Conservation (phyloP, 2,113 vertebrate species). For the Serilophus lunatus region DNA sequence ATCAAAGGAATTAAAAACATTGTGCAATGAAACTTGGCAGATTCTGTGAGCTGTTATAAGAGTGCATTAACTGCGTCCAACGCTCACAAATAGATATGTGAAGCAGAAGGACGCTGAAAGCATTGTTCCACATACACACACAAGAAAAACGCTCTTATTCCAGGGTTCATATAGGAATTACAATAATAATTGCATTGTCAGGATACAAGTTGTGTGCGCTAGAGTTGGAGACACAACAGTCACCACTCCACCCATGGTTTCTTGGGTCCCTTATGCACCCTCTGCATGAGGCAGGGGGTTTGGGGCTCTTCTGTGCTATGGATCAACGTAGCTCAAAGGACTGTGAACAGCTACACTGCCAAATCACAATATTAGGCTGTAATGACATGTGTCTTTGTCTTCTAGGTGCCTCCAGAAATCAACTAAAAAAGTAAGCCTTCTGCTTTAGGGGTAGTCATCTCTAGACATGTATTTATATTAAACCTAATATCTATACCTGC, state of each 20-base stretch:
- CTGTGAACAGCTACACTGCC: background rate
- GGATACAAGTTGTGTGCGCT: background rate
- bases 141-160: background rate
- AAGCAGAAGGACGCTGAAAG: background rate
- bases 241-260: fast-evolving
- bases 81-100: fast-evolving
- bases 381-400: background rate
- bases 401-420: background rate
- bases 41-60: background rate
- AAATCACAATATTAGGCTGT: background rate
- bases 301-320: background rate
- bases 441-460: background rate
- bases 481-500: background rate
- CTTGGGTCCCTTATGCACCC: background rate
- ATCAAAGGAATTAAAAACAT: background rate
- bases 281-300: background rate
- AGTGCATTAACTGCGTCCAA: background rate
- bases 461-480: background rate
- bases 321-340: background rate
- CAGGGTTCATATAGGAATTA: background rate
- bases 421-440: background rate
- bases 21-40: background rate
- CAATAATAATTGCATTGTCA: background rate
- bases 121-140: background rate
- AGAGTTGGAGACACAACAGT: background rate